Evolutionary conservation across 2,113 vertebrate genomes (phyloP), one percentile per base, ranked within the genome.

Genomic region (Tympanuchus pallidicinctus): DNA sequence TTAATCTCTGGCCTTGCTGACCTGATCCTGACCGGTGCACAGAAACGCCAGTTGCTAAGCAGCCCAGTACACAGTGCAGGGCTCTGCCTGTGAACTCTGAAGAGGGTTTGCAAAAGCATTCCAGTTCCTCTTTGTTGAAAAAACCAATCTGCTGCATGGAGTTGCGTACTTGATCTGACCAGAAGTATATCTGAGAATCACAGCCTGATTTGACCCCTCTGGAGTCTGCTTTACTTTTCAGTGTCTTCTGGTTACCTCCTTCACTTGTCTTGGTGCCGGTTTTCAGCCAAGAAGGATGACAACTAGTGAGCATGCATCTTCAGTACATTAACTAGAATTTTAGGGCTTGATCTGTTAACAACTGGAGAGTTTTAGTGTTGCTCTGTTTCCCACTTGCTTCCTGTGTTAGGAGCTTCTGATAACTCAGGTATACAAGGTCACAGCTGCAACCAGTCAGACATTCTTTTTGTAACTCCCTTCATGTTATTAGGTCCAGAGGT

Each of bases 41-140:
- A 97, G 97, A 97, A 97, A 90, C 74, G 83, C 91, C 91, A 96
- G 98, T 98, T 98, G 97, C 98, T 97, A 97, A 94, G 98, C 97
- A 98, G 97, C 90, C 12, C 56, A 66, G 45, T 97, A 96, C 38
- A 90, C 98, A 97, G 98, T 88, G 71, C 98, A 98, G 3, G 61
- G 98, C 97, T 85, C 38, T 45, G 66, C 71, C 96, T 54, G 27
- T 28, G 27, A 72, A 65, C 56, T 85, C 28, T 27, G 8, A 79
- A 76, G 19, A 56, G 38, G 8, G 7, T 72, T 87, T 86, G 7
- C 20, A 50, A 48, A 20, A 82, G 10, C 25, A 52, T 18, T 57
- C 32, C 24, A 24, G 0, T 82, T 85, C 27, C 4, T 86, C 45
- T 54, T 73, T 50, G 14, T 5, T 60, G 67, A 16, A 66, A 30